Evolutionary conservation across 2,797 vertebrate genomes (phyloP), one percentile per base, ranked within the genome.

Genomic region (Clangula hyemalis): DNA sequence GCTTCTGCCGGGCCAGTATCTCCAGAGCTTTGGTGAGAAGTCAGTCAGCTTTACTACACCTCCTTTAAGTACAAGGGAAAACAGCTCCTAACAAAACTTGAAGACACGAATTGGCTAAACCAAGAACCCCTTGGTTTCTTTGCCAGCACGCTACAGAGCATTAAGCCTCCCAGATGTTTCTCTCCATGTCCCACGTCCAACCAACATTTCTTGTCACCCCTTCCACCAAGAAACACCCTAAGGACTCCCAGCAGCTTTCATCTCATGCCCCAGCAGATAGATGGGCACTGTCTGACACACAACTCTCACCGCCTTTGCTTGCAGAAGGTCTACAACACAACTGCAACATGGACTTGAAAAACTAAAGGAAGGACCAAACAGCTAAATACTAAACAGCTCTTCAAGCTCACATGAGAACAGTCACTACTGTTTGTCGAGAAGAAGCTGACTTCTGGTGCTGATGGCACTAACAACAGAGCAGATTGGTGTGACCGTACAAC

Each of bases 281-380:
- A 9, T 5, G 57, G 32, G 19, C 38, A 73, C 11, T 51, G 14
- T 32, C 41, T 41, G 39, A 76, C 25, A 69, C 30, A 51, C 62
- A 82, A n/a, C 27, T 27, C 30, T 58, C 0, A 0, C 65, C 24
- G 58, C 28, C n/a, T 89, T 25, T 1, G 1, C 47, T 1, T 72
- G 20, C 21, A 87, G 62, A 54, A 54, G 15, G 20, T 43, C 86
- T 57, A 58, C 47, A 76, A n/a, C 0, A 73, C 53, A 83, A 62
- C 24, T 36, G 54, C 10, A 65, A 69, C 45, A 65, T 30, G n/a
- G 45, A 41, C 65, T 1, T 25, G 32, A 60, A 89, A 83, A 85
- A 54, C 41, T 53, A 45, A 45, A 20, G 43, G 9, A 30, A 24
- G 10, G 28, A 36, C 17, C 38, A 30, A 90, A 65, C 47, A 65